A percentile compares a stretch with the other conserved stretches of the same genome.
Evolutionary conservation across 2,113 vertebrate species (phyloP).

Genomic region (Eubucco bourcierii): DNA sequence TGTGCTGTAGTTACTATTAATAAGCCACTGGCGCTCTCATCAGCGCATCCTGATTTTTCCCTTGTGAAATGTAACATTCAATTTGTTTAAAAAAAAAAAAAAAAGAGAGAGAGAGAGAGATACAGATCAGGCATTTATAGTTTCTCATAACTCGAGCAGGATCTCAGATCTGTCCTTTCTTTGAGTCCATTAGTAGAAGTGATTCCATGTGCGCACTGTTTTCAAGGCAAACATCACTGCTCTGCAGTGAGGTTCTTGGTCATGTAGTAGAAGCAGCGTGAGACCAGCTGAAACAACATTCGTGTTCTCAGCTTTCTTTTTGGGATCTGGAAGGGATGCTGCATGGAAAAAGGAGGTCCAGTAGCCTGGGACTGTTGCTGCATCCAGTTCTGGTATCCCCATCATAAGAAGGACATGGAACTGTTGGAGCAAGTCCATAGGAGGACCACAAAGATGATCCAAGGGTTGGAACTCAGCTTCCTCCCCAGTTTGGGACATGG

Average conservation of each 20-base stretch:
- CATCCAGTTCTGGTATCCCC: too few species aligned
- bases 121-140: background rate
- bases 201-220: background rate
- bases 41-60: background rate
- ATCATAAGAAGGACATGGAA: too few species aligned
- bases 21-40: background rate
- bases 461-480: background rate
- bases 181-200: background rate
- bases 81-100: background rate
- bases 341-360: background rate
- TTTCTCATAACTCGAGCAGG: background rate
- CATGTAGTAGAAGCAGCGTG: background rate
- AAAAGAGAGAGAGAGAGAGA: background rate
- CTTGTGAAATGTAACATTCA: background rate
- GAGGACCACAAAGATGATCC: too few species aligned
- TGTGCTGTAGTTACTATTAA: conserved; percentile 46
- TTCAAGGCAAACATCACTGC: background rate
- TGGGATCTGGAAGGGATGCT: background rate
- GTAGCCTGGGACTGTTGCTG: background rate
- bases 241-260: background rate
- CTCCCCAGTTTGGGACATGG: background rate
- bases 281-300: background rate
- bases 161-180: background rate
- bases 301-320: background rate
- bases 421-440: too few species aligned